These are phyloP conservation scores for Blastobasis adustella DNA, from an alignment of 2,888 invertebrate species.

Conservation along the genomic window DNA sequence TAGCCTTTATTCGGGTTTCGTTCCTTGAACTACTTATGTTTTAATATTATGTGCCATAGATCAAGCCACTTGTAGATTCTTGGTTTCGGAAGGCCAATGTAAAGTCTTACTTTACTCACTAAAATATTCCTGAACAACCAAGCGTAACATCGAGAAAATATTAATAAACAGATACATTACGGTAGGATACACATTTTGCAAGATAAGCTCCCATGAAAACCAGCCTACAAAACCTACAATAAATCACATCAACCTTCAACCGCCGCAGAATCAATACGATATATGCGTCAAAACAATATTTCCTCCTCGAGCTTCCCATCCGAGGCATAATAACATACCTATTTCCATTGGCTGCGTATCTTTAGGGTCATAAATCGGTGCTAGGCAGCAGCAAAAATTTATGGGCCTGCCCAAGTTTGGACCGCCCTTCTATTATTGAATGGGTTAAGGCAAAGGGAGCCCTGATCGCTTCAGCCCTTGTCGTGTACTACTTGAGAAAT, in stretches of 20 bases:
- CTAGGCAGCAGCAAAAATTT: slow-evolving; percentile 42
- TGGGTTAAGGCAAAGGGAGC: background rate
- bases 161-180: too few species aligned
- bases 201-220: background rate
- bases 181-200: too few species aligned
- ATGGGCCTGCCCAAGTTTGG: slow-evolving; percentile 29
- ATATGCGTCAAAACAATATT: background rate
- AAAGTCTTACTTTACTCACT: too few species aligned
- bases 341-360: slow-evolving; percentile 40
- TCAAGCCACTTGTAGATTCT: too few species aligned
- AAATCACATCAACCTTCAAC: background rate
- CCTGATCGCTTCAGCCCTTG: too few species aligned
- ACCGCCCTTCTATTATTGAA: slow-evolving; percentile 16
- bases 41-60: too few species aligned
- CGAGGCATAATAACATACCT: slow-evolving; percentile 29
- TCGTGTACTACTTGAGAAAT: too few species aligned
- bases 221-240: background rate
- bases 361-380: slow-evolving; percentile 35
- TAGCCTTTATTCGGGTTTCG: too few species aligned
- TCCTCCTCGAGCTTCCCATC: slow-evolving; percentile 5
- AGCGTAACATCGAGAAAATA: too few species aligned
- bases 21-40: too few species aligned
- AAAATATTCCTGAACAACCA: too few species aligned
- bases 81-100: too few species aligned
- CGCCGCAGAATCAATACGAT: background rate